phyloP scores from a whole-genome alignment of 2,113 vertebrate species.

The Apistogramma diplotaenia region DNA sequence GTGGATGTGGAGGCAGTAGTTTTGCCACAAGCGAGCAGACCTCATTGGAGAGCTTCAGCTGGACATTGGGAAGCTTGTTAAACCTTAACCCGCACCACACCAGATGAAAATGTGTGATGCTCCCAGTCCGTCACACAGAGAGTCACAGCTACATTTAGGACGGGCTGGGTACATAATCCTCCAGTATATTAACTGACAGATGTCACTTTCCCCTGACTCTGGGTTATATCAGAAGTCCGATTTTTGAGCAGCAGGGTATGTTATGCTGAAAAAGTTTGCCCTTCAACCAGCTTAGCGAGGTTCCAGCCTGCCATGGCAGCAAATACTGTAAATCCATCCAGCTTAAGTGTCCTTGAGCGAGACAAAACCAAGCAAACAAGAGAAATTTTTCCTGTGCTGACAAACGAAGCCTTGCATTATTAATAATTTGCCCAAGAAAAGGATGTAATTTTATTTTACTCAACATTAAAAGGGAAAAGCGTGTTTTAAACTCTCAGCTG shows the following conservation, averaged over 20 bases:
- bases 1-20: not conserved
- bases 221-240: constrained; percentile 2
- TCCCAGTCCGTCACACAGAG: not conserved
- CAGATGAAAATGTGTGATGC: not conserved
- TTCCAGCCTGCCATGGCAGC: constrained; percentile 15
- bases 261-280: constrained; percentile 13
- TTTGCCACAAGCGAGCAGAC: not conserved
- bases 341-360: constrained; percentile 23
- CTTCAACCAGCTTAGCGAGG: constrained; percentile 25
- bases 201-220: constrained; percentile 7
- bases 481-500: not conserved
- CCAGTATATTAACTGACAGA: constrained; percentile 48
- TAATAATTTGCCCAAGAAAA: not conserved
- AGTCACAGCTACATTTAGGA: not conserved
- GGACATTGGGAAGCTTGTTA: not conserved
- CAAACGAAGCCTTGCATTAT: not conserved
- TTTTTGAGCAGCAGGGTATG: not conserved
- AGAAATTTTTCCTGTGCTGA: not conserved
- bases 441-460: not conserved
- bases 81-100: not conserved
- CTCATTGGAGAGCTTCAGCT: not conserved
- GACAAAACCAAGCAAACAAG: not conserved
- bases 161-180: constrained; percentile 22
- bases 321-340: constrained; percentile 38
- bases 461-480: not conserved